Evolutionary conservation across 2,113 vertebrate species (phyloP).

Genomic region (Physeter macrocephalus): DNA sequence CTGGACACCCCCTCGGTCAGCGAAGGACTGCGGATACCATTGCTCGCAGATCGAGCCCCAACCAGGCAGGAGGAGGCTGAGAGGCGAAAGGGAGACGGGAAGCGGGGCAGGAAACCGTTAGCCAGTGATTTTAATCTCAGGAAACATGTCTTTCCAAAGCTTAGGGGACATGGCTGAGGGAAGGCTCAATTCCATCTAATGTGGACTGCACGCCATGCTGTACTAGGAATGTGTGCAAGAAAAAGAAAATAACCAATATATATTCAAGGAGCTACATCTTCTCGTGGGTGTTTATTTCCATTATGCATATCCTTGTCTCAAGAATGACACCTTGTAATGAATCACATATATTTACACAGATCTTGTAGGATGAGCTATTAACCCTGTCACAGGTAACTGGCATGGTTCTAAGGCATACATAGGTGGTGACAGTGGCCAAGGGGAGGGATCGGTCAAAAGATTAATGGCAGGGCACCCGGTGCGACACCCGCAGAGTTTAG

Average conservation of each 20-base stretch:
- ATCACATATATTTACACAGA: neutral
- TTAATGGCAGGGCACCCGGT: neutral
- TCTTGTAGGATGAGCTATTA: neutral
- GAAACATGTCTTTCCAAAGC: constrained; percentile 14
- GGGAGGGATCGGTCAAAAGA: neutral
- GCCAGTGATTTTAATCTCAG: constrained; percentile 29
- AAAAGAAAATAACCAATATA: neutral
- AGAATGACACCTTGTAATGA: neutral
- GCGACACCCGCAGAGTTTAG: neutral
- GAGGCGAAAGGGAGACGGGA: neutral
- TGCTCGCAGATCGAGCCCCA: neutral
- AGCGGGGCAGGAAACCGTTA: constrained; percentile 36
- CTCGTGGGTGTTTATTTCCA: neutral
- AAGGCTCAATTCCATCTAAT: neutral
- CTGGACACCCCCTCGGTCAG: neutral
- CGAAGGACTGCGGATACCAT: neutral
- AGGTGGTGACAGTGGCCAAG: neutral
- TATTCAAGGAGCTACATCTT: neutral
- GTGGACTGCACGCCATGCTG: neutral
- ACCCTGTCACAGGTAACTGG: neutral
- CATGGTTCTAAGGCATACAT: neutral
- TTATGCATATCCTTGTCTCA: neutral
- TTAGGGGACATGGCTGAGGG: neutral
- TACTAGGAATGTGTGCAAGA: neutral
- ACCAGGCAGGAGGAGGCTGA: neutral